These are phyloP conservation scores for Excalfactoria chinensis DNA, from an alignment of 2,113 vertebrate genomes.

Conservation along the genomic window DNA sequence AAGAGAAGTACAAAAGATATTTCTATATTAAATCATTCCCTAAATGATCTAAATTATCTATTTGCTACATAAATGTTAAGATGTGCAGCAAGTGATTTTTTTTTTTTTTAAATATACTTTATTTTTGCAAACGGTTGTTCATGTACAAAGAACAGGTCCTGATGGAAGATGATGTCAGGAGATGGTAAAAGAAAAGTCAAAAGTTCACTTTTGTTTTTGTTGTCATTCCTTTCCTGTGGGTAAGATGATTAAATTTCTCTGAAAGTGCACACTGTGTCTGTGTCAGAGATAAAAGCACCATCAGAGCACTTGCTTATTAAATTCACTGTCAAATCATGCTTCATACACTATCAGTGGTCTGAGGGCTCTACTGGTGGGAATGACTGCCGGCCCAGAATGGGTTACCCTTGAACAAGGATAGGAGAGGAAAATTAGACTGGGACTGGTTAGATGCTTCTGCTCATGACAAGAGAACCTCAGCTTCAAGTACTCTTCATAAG, in stretches of 20 bases:
- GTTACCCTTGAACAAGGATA: not conserved
- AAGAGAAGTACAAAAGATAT: not conserved
- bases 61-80: not conserved
- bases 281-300: not conserved
- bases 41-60: not conserved
- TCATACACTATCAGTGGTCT: not conserved
- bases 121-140: not conserved
- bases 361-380: rapidly evolving
- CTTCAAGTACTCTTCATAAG: not conserved
- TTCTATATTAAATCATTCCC: not conserved
- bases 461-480: not conserved
- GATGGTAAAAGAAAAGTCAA: not conserved
- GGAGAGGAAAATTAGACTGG: not conserved
- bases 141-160: not conserved
- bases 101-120: too few species aligned
- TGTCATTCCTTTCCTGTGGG: not conserved
- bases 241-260: not conserved
- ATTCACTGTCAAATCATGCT: not conserved
- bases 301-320: not conserved
- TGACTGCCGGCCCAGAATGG: not conserved
- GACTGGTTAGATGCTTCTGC: not conserved
- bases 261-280: not conserved
- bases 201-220: not conserved
- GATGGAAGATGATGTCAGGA: not conserved
- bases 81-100: not conserved